These are phyloP conservation scores for Acanthochromis polyacanthus DNA, from an alignment of 2,113 vertebrate genomes.

Conservation along the genomic window DNA sequence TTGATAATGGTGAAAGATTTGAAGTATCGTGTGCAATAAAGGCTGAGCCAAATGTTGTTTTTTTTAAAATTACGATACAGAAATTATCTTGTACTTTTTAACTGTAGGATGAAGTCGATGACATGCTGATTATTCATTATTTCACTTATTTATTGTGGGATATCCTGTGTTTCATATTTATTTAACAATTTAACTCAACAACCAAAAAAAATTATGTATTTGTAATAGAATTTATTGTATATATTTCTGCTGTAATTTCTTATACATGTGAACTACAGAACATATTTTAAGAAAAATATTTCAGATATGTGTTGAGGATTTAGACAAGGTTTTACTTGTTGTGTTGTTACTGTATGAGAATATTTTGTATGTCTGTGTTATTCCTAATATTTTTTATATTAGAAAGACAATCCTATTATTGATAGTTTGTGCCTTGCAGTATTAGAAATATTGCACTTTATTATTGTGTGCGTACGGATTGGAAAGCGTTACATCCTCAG, in stretches of 20 bases:
- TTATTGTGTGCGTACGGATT: constrained; percentile 48
- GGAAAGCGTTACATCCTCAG: constrained; percentile 35
- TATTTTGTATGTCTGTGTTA: constrained; percentile 72
- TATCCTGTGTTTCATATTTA: constrained; percentile 51
- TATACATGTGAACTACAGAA: constrained; percentile 61
- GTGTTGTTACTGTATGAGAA: constrained; percentile 71
- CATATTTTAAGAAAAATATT: constrained; percentile 66
- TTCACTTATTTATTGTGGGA: constrained; percentile 58
- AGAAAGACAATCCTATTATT: constrained; percentile 65
- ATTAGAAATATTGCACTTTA: constrained; percentile 82
- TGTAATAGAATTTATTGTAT: constrained; percentile 68
- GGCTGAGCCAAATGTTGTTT: constrained; percentile 76
- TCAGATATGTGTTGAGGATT: constrained; percentile 58
- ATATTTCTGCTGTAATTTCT: constrained; percentile 64
- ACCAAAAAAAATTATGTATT: constrained; percentile 56
- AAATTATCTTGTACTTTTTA: constrained; percentile 46
- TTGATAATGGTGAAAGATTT: constrained; percentile 25
- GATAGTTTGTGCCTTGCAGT: constrained; percentile 85
- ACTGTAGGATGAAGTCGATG: constrained; percentile 37
- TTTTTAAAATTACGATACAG: constrained; percentile 33
- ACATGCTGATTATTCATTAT: constrained; percentile 39
- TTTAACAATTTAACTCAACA: constrained; percentile 46
- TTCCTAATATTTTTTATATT: constrained; percentile 70
- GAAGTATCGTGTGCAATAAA: constrained; percentile 61
- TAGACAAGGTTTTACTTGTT: constrained; percentile 88